phyloP scores from a whole-genome alignment of 1,140 invertebrate species.

The Drosophila obscura region DNA sequence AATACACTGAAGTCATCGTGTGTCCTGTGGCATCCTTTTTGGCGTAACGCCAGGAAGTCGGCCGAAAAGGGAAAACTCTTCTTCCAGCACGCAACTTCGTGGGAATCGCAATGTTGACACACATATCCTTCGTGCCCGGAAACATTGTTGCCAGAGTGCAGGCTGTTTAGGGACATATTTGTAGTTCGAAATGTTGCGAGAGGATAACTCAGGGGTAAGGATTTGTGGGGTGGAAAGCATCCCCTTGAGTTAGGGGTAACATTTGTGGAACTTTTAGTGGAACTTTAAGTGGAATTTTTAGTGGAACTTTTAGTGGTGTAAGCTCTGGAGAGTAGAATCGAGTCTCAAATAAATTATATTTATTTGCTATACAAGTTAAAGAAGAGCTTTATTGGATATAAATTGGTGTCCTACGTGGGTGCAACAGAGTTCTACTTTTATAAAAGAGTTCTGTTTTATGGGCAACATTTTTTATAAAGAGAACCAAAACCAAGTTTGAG shows the following conservation, averaged over 20 bases:
- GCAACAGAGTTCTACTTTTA: too few relatives aligned
- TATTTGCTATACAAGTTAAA: too few relatives aligned
- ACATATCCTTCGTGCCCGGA: slow-evolving; percentile 17
- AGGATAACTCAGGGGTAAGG: slow-evolving; percentile 1
- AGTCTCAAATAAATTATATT: too few relatives aligned
- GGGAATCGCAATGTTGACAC: slow-evolving; percentile 32
- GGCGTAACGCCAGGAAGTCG: slow-evolving; percentile 37
- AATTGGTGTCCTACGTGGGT: too few relatives aligned
- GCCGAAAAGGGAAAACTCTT: slow-evolving; percentile 43
- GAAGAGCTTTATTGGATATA: not conserved
- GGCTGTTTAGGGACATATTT: slow-evolving; percentile 14
- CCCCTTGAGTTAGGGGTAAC: not conserved
- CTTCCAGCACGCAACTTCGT: slow-evolving; percentile 31
- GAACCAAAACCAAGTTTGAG: slow-evolving; percentile 40
- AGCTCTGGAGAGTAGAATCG: too few relatives aligned
- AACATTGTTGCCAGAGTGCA: not conserved
- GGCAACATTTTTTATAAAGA: not conserved
- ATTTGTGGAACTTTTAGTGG: slow-evolving; percentile 6
- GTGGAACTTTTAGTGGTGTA: slow-evolving; percentile 1
- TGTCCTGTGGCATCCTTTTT: slow-evolving; percentile 76
- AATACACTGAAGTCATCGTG: slow-evolving; percentile 69
- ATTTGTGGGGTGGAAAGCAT: slow-evolving; percentile 14
- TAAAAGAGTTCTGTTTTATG: too few relatives aligned
- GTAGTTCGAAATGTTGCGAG: slow-evolving; percentile 21
- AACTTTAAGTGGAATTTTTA: too few relatives aligned